phyloP scores from a whole-genome alignment of 2,113 vertebrate genomes.

The Pollimyrus isidori region DNA sequence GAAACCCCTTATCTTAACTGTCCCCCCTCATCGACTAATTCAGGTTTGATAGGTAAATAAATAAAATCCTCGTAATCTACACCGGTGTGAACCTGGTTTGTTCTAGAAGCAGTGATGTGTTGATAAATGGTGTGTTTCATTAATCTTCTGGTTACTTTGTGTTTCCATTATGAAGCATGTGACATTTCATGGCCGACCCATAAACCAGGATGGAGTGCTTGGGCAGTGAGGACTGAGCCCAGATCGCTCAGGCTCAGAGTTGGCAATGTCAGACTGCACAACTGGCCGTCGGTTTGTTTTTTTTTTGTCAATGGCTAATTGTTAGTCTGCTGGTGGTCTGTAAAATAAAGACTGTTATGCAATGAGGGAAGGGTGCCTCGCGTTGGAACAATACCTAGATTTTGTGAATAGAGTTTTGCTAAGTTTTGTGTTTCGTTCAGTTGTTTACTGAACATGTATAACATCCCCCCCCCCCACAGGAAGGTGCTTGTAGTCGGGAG shows the following conservation, averaged over 20 bases:
- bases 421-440: background rate
- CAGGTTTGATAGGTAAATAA: background rate
- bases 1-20: background rate
- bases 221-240: background rate
- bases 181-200: background rate
- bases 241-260: background rate
- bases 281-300: background rate
- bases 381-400: background rate
- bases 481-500: background rate
- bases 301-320: background rate
- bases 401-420: background rate
- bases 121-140: background rate
- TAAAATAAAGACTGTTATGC: background rate
- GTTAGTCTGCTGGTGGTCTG: background rate
- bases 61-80: background rate
- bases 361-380: background rate
- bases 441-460: background rate
- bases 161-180: background rate
- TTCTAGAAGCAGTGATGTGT: background rate
- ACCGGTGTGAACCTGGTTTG: background rate
- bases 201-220: background rate
- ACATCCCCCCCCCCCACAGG: background rate
- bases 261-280: background rate
- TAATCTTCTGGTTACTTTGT: background rate
- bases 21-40: background rate